Conservation (phyloP, 1,140 invertebrate species). For the Lucilia cuprina region DNA sequence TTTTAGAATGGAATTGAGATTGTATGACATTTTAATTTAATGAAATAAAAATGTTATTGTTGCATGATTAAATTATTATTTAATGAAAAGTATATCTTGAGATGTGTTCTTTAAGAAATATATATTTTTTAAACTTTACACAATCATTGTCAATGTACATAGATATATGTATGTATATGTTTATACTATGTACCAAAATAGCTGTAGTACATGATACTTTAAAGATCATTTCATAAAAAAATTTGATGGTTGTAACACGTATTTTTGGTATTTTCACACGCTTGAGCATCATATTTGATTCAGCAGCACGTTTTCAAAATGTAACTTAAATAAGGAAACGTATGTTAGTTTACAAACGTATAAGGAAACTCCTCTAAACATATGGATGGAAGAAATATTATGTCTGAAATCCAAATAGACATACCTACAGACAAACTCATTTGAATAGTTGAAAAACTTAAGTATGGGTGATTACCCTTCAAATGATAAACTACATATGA, state of each 20-base stretch:
- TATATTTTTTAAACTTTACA: no score
- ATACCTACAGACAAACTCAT: neutral
- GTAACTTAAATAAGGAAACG: neutral
- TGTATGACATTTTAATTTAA: no score
- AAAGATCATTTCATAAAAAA: neutral
- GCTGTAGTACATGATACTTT: neutral
- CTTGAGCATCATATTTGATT: slow-evolving; percentile 62
- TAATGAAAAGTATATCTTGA: no score
- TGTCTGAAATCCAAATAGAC: slow-evolving; percentile 4
- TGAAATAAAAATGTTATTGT: neutral
- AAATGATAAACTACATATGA: neutral
- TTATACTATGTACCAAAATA: no score
- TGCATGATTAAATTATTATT: no score
- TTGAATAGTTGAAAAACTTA: neutral
- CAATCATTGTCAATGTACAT: no score
- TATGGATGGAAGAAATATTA: neutral
- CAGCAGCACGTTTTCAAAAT: slow-evolving; percentile 56
- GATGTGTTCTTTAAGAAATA: no score
- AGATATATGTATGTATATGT: no score
- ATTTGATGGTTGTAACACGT: slow-evolving; percentile 45
- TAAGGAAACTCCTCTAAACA: neutral
- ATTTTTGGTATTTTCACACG: slow-evolving; percentile 62
- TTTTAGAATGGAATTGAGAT: no score
- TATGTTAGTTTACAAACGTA: neutral
- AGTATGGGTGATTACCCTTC: neutral